Base-by-base conservation (phyloP, 2,888 invertebrate genomes). In the Sinotaia quadrata region DNA sequence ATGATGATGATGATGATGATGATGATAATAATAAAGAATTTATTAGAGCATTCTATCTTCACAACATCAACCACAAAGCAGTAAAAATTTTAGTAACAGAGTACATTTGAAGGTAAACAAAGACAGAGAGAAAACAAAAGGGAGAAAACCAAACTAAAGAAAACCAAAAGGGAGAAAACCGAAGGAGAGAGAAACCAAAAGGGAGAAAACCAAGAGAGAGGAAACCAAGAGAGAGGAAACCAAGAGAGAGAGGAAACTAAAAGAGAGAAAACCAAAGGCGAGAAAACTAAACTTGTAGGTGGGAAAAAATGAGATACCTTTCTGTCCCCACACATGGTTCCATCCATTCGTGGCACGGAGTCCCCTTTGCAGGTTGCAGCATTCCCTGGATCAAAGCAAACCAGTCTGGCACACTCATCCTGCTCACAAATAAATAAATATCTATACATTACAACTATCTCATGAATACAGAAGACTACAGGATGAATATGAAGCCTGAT, bases 321-420 rank as follows among this genome's bases (percentile, higher is more conserved):
- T 67, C 81, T 75, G 37, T 77, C 63, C 0, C 79, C 81, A 72
- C 83, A 83, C 60, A 80, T 80, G n/a, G 82, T 81, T 1, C 83
- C 83, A 58, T 83, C 83, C 75, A 81, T 75, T 51, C 77, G 47
- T 2, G 80, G 78, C 0, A 67, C 66, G 24, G 60, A 51, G 21
- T 65, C 56, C 29, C 57, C 54, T 5, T 44, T 60, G 41, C 69
- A 69, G 12, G 59, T 12, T 1, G 63, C 67, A 0, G 65, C 29
- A n/a, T 54, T 4, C 18, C n/a, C 7, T 7, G 73, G 72, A 36
- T 73, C 71, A 18, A 41, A 59, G 56, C 76, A 75, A 44, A 69
- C 61, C 52, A 76, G 60, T 12, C 68, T 63, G 29, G 62, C 60
- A 36, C 76, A 76, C 41, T 69, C 69, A 47, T 76, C 71, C 67